Evolutionary conservation across 2,797 vertebrate species (phyloP), one percentile per base, ranked within the genome.

Genomic region (Pseudochromis fuscus): DNA sequence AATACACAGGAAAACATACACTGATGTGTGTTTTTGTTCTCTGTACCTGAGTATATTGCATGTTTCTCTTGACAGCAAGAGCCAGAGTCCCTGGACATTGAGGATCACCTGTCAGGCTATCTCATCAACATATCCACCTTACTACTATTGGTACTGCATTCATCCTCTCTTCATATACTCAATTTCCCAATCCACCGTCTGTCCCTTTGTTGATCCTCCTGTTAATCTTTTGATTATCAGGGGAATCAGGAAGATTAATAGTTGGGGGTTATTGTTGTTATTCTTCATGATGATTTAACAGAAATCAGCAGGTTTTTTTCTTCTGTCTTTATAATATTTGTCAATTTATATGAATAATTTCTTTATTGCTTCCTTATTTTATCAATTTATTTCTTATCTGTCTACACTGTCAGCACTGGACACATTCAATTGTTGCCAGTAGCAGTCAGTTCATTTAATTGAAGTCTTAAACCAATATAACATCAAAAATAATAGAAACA

Each of bases 31-130:
- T 72, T 15, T 31, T 35, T 61, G 13, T 64, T 30, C 68, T 71
- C 12, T 44, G 16, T 15, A 48, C 1, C 7, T 23, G 48, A 53
- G 1, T 79, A 70, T 73, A 50, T 19, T 56, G 7, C 44, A 28
- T 69, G 19, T 76, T 72, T 72, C 50, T 69, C 37, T 68, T 56
- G 1, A 60, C 86, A 94, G 90, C 79, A 46, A 57, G 89, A 91
- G 44, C 94, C 95, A 53, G 95, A 97, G 62, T 96, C 97, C 72
- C 89, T 99, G 83, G 96, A 93, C 2, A 95, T 97, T 93, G 96
- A 88, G 74, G 97, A 99, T 81, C 95, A 97, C 40, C 87, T 97
- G 78, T 93, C 95, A 50, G 97, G 97, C 75, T 99, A 95, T 62
- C 89, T 97, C 86, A 94, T 96, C 73, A 99, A 97, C 82, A 90